Evolutionary conservation across 2,888 invertebrate species (phyloP).

Genomic region (Octodonta nipae): DNA sequence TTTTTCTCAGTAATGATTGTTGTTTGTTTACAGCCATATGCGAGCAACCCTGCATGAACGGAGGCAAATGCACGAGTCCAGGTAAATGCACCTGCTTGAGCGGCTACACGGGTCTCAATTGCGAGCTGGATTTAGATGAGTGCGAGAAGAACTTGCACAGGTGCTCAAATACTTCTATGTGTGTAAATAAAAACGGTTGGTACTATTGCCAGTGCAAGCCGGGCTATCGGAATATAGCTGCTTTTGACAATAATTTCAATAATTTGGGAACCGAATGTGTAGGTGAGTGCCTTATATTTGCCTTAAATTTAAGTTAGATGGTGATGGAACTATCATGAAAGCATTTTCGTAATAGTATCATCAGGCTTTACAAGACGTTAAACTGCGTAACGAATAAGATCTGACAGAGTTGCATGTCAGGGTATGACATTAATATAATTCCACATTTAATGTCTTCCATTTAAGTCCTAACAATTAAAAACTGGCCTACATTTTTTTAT

Average conservation of each 20-base stretch:
- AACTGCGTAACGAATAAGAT: no score
- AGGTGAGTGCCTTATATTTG: no score
- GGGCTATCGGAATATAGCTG: slow-evolving; percentile 51
- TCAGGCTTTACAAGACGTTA: no score
- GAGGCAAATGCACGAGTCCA: slow-evolving; percentile 66
- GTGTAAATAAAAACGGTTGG: slow-evolving; percentile 82
- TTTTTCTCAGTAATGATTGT: background rate
- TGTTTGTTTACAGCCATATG: slow-evolving; percentile 55
- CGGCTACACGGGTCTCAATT: slow-evolving; percentile 69
- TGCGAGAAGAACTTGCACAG: slow-evolving; percentile 56
- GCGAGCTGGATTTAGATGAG: slow-evolving; percentile 79
- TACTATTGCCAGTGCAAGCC: slow-evolving; percentile 75
- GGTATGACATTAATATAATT: no score
- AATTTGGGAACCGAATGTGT: slow-evolving; percentile 48
- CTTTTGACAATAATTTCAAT: slow-evolving; percentile 31
- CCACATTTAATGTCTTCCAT: no score
- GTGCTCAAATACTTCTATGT: slow-evolving; percentile 63
- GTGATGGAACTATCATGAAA: no score
- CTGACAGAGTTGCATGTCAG: no score
- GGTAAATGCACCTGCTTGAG: slow-evolving; percentile 65
- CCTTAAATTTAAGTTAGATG: no score
- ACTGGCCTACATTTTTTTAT: no score
- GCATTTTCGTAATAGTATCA: no score
- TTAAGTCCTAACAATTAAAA: no score
- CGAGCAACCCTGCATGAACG: slow-evolving; percentile 67